Base-by-base conservation (phyloP, 2,113 vertebrate genomes). In the Leiothrix lutea region DNA sequence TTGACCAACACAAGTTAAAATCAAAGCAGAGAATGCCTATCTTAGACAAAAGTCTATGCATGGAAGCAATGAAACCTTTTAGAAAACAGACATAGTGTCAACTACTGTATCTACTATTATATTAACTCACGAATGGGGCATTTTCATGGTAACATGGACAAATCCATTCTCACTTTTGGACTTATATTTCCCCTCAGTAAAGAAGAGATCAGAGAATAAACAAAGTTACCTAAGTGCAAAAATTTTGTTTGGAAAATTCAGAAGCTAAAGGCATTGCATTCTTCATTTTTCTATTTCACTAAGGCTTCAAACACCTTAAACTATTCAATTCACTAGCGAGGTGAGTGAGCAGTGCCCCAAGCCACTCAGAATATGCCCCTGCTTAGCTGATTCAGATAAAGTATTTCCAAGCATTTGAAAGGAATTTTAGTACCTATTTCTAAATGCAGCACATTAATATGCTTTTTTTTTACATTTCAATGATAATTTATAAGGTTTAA, bases 391-490 rank as follows among this genome's bases (percentile, higher is more conserved):
- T 71, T 77, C 56, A 60, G 15, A 65, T 12, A 58, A 89, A 86
- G 29, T 48, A 67, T 60, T 73, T 67, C 44, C 29, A 74, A 88
- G n/a, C 42, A 64, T 71, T 83, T 74, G 31, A 81, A 86, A 82
- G 48, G 42, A 91, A 62, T 90, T 92, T 48, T 35, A 85, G 26
- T 33, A 71, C 22, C 88, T 80, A 20, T 29, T 74, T 74, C 45
- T 54, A 90, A 93, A 78, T 21, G 44, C 56, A 65, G 12, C 7
- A 7, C 25, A 72, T 61, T 36, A 65, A 47, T 51, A 54, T 11
- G 36, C 11, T 65, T 77, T 90, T 80, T 28, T 35, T 84, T 84
- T 80, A 72, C 64, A 74, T 79, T 86, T 96, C 61, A 81, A 8
- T 58, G 31, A 75, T 67, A 14, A 65, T 47, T 95, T 67, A 56